Conservation (phyloP, 2,888 invertebrate genomes). For the Apomyelois bistriatella region DNA sequence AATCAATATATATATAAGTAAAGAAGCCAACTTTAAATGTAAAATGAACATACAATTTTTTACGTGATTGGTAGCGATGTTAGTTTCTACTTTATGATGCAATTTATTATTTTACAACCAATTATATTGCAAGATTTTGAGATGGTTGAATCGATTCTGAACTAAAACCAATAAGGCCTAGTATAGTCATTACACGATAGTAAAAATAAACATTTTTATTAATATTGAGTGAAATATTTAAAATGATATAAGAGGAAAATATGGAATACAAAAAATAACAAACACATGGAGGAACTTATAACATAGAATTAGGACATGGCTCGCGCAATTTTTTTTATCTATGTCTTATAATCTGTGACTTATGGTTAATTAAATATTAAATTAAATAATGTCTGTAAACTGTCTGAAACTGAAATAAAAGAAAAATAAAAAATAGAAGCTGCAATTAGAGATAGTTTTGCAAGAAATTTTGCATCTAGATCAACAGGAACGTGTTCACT, state of each 20-base stretch:
- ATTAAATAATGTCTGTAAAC: no score
- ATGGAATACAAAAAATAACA: no score
- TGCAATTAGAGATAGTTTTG: not conserved
- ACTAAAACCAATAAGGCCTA: not conserved
- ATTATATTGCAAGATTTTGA: not conserved
- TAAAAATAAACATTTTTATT: no score
- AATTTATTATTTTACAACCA: slow-evolving; percentile 10
- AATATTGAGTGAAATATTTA: no score
- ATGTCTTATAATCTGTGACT: no score
- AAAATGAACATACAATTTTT: slow-evolving; percentile 10
- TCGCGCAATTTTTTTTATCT: no score
- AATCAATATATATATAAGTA: not conserved
- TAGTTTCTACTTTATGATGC: slow-evolving; percentile 9
- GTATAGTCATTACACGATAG: no score
- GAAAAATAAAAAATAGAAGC: no score
- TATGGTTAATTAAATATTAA: no score
- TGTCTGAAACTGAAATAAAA: not conserved
- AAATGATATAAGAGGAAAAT: no score
- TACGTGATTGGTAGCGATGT: not conserved
- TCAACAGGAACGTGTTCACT: not conserved
- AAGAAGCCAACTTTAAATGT: not conserved
- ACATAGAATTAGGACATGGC: no score
- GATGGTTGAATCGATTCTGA: not conserved
- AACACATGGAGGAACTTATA: no score
- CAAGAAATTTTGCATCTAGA: not conserved